A percentile compares a stretch with the other conserved stretches of the same genome.
These are phyloP conservation scores for Drosophila demipolita DNA, from an alignment of 2,888 invertebrate species.

Conservation along the genomic window DNA sequence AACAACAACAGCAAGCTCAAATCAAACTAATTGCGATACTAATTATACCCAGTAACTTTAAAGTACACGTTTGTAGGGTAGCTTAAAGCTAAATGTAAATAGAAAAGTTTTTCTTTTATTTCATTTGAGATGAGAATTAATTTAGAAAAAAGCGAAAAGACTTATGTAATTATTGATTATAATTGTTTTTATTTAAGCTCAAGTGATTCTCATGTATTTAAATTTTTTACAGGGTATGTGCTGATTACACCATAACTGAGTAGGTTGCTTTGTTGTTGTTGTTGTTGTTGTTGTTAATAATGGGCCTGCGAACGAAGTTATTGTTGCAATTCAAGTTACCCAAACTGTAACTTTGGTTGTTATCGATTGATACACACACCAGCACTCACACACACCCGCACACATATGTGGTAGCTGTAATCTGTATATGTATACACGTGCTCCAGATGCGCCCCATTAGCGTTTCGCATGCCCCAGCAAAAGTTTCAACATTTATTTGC, in stretches of 20 bases:
- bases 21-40: constrained; percentile 69
- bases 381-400: constrained; percentile 11
- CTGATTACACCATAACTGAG: neutral
- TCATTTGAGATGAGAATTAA: neutral
- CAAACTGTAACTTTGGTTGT: constrained; percentile 22
- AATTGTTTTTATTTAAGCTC: neutral
- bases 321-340: constrained; percentile 48
- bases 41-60: constrained; percentile 52
- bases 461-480: constrained; percentile 44
- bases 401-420: neutral
- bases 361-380: constrained; percentile 59
- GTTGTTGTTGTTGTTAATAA: constrained; percentile 48
- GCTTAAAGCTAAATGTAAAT: neutral
- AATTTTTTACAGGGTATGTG: constrained; percentile 17
- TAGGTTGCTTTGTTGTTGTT: constrained; percentile 9
- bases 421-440: constrained; percentile 32
- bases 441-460: constrained; percentile 59
- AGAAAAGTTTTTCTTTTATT: too few species aligned
- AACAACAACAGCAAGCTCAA: constrained; percentile 32
- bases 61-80: neutral
- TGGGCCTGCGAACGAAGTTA: constrained; percentile 47
- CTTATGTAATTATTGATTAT: neutral
- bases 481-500: constrained; percentile 73
- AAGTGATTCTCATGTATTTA: neutral
- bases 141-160: neutral